Evolutionary conservation across 2,797 vertebrate genomes (phyloP).

Genomic region (Nannoperca obscura): DNA sequence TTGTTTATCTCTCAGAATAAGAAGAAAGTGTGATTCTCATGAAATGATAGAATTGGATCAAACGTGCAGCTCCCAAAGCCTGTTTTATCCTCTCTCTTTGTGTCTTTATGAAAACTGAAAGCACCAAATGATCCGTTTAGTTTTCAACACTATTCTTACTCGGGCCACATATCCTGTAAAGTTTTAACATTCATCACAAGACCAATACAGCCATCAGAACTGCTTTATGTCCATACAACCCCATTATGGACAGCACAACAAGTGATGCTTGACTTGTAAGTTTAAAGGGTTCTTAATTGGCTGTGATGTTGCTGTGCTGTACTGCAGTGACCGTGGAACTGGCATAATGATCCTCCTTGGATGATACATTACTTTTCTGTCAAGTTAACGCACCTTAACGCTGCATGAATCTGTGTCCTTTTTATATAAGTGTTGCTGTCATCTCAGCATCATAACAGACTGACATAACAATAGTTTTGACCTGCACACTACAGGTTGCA

Average conservation of each 20-base stretch:
- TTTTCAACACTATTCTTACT: slow-evolving; percentile 49
- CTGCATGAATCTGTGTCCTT: slow-evolving; percentile 31
- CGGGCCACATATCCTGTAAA: slow-evolving; percentile 62
- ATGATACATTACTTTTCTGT: slow-evolving; percentile 69
- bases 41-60: slow-evolving; percentile 75
- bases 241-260: slow-evolving; percentile 78
- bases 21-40: slow-evolving; percentile 79
- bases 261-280: slow-evolving; percentile 82
- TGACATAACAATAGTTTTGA: slow-evolving; percentile 52
- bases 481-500: slow-evolving; percentile 36
- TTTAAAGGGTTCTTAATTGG: slow-evolving; percentile 83
- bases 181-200: slow-evolving; percentile 70
- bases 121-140: slow-evolving; percentile 39
- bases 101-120: slow-evolving; percentile 41
- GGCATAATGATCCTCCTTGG: slow-evolving; percentile 61
- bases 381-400: slow-evolving; percentile 62
- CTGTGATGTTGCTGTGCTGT: slow-evolving; percentile 73
- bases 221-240: slow-evolving; percentile 77
- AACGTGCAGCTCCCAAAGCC: slow-evolving; percentile 39
- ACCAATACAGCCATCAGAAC: slow-evolving; percentile 69
- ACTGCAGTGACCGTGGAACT: slow-evolving; percentile 54
- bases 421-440: slow-evolving; percentile 44
- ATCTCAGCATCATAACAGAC: slow-evolving; percentile 32
- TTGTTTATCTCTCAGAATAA: slow-evolving; percentile 80
- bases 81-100: slow-evolving; percentile 35